phyloP scores from a whole-genome alignment of 1,140 invertebrate genomes.

The Steinernema feltiae region DNA sequence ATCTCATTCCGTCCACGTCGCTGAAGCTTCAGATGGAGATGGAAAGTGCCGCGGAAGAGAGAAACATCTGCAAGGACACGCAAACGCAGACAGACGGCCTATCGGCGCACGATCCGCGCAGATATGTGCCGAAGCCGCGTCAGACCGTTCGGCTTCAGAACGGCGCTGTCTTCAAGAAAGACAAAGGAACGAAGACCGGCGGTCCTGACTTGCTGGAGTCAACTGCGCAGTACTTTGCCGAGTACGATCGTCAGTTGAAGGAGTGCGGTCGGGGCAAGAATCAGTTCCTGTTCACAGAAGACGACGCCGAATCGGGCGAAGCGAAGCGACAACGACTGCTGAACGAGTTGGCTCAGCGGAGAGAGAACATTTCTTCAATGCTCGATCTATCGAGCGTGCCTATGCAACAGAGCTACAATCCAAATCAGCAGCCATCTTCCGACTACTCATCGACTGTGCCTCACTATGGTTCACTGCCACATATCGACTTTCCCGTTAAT shows the following conservation, averaged over 20 bases:
- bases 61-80: neutral
- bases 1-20: neutral
- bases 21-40: neutral
- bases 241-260: slow-evolving; percentile 43
- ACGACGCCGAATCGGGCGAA: slow-evolving; percentile 38
- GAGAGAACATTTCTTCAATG: slow-evolving; percentile 34
- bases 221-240: slow-evolving; percentile 44
- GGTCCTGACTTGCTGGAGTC: slow-evolving; percentile 41
- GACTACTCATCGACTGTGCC: slow-evolving; percentile 32
- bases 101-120: neutral
- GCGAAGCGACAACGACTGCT: slow-evolving; percentile 39
- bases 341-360: slow-evolving; percentile 45
- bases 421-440: slow-evolving; percentile 10
- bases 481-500: slow-evolving; percentile 29
- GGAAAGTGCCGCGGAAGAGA: neutral
- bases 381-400: slow-evolving; percentile 32
- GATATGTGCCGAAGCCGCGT: neutral
- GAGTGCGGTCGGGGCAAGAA: slow-evolving; percentile 29
- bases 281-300: slow-evolving; percentile 37
- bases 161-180: neutral
- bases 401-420: slow-evolving; percentile 18
- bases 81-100: neutral
- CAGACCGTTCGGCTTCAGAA: neutral
- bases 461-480: slow-evolving; percentile 44
- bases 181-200: slow-evolving; percentile 20